Base-by-base conservation (phyloP, 2,888 invertebrate species). In the Melanostoma mellinum region DNA sequence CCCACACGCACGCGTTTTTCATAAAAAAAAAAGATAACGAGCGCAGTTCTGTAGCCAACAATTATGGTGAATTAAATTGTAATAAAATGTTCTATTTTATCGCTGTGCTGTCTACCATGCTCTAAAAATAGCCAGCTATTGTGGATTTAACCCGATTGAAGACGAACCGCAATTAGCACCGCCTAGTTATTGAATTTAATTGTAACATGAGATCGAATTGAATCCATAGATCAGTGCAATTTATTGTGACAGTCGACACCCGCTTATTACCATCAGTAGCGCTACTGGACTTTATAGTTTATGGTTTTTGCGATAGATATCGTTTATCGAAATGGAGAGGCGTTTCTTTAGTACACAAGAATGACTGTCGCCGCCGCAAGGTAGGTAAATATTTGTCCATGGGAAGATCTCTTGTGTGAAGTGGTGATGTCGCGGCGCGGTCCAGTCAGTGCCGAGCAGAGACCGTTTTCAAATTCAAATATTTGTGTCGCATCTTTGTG, bases 1-100 rank as follows among this genome's bases (percentile, higher is more conserved):
- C 79, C 84, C 79, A 84, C 84, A 79, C 84, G 78, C 79, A 76
- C 50, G 60, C 56, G 52, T 69, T 68, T 67, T 44, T 58, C 55
- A 46, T 56, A 52, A 38, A 65, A 36, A 20, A 65, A 48, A 40
- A 53, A 58, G 65, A 38, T 38, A 42, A 55, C 10, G 72, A n/a
- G 40, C 32, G 52, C n/a, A 0, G 63, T 55, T 46, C 52, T 86
- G 86, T 87, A 88, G 86, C 78, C 87, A 85, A 86, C 87, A 88
- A 88, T 88, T 88, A 88, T 86, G 86, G 87, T 88, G 87, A 88
- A 88, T 88, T 88, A 88, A 88, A 88, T 88, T 87, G 88, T 88
- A 88, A 88, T 88, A 88, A 88, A 88, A 87, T 87, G 86, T 85
- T 87, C 85, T 86, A 88, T 81, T 87, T 88, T 88, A 88, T 88